phyloP scores from a whole-genome alignment of 2,888 invertebrate species.

The Torymus texanus region DNA sequence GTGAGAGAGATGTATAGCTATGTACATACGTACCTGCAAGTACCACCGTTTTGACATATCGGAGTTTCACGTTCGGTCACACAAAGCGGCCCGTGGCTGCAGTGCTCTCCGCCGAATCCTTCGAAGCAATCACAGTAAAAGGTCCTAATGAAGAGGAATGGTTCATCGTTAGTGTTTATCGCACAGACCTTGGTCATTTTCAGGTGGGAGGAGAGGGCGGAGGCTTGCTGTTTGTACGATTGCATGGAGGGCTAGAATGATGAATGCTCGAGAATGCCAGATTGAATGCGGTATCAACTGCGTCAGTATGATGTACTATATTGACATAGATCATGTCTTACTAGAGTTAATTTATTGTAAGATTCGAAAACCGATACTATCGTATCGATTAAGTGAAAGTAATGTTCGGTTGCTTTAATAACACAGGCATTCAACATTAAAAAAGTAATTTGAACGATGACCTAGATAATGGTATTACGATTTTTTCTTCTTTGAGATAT shows the following conservation, averaged over 20 bases:
- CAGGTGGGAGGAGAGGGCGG: background rate
- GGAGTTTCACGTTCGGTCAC: slow-evolving; percentile 78
- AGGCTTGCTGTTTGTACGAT: no score
- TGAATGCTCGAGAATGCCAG: background rate
- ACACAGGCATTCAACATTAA: no score
- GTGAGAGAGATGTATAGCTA: background rate
- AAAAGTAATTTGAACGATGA: no score
- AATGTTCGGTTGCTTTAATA: no score
- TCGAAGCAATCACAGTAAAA: slow-evolving; percentile 89
- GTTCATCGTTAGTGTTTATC: slow-evolving; percentile 32
- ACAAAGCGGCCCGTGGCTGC: slow-evolving; percentile 89
- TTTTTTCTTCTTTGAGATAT: no score
- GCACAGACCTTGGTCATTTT: background rate
- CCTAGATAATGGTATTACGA: no score
- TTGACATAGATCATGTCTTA: no score
- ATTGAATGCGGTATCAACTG: background rate
- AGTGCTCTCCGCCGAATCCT: slow-evolving; percentile 86
- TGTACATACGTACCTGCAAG: slow-evolving; percentile 84
- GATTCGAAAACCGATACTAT: no score
- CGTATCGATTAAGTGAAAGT: no score
- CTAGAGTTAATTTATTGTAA: no score
- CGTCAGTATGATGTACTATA: no score
- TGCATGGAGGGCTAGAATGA: background rate
- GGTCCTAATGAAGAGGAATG: slow-evolving; percentile 76
- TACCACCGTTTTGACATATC: slow-evolving; percentile 88